Evolutionary conservation across 2,797 vertebrate genomes (phyloP).

Genomic region (Buphagus erythrorhynchus): DNA sequence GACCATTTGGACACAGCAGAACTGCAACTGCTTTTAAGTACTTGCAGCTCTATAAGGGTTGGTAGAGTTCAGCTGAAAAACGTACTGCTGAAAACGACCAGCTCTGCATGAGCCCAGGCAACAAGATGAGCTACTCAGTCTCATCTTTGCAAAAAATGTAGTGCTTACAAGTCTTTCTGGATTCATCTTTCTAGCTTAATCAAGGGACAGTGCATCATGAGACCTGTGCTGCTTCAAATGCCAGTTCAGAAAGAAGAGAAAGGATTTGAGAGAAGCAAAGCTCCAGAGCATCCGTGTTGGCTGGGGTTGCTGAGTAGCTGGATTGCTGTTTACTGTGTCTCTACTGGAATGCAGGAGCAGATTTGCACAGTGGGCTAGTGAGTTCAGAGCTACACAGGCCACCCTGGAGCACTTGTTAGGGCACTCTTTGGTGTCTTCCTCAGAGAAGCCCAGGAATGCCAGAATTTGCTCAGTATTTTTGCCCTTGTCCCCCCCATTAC

Average conservation of each 20-base stretch:
- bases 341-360: not conserved
- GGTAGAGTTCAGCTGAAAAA: not conserved
- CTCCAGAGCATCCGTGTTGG: rapidly evolving
- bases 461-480: not conserved
- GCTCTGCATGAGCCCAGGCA: not conserved
- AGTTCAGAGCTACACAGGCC: not conserved
- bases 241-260: not conserved
- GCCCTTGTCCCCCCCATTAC: rapidly evolving
- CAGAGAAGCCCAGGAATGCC: not conserved
- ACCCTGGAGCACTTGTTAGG: too few species aligned
- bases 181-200: not conserved
- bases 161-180: not conserved
- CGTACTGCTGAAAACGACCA: not conserved
- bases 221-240: not conserved
- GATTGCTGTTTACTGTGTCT: not conserved
- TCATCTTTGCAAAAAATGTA: not conserved
- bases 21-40: not conserved
- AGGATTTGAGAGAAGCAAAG: not conserved
- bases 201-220: not conserved
- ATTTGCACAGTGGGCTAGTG: not conserved
- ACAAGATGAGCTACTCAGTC: not conserved
- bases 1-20: not conserved
- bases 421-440: not conserved
- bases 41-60: not conserved
- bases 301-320: not conserved